Evolutionary conservation across 2,797 vertebrate species (phyloP).

Genomic region (Pteronotus mesoamericanus): DNA sequence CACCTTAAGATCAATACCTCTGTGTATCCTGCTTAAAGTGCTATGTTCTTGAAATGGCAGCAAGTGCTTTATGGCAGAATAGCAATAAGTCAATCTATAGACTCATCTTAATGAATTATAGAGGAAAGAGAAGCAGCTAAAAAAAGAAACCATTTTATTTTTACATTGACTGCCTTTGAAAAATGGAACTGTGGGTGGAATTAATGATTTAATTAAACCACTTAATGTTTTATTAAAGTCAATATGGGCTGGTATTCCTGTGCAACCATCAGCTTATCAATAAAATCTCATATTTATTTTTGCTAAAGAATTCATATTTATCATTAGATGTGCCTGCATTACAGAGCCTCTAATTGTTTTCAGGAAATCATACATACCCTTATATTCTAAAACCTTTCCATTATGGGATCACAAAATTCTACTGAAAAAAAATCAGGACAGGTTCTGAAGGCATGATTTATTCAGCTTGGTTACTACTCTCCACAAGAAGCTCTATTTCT

Average conservation of each 20-base stretch:
- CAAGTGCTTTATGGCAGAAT: slow-evolving; percentile 29
- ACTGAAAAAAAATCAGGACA: slow-evolving; percentile 55
- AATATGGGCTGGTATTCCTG: slow-evolving; percentile 1
- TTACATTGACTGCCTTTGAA: slow-evolving; percentile 55
- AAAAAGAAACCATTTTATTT: slow-evolving; percentile 66
- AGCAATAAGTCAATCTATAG: slow-evolving; percentile 54
- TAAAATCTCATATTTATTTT: slow-evolving; percentile 43
- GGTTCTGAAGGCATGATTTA: slow-evolving; percentile 63
- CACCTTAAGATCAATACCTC: slow-evolving; percentile 50
- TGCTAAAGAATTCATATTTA: slow-evolving; percentile 28
- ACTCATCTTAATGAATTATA: slow-evolving; percentile 64
- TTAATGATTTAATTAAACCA: slow-evolving; percentile 58
- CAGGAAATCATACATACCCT: slow-evolving; percentile 37
- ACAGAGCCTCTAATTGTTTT: slow-evolving; percentile 48
- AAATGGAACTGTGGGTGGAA: slow-evolving; percentile 39
- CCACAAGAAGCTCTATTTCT: slow-evolving; percentile 36
- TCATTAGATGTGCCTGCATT: background rate
- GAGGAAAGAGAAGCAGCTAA: slow-evolving; percentile 59
- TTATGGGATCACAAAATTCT: slow-evolving; percentile 37
- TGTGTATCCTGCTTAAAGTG: slow-evolving; percentile 47
- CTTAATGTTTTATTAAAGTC: slow-evolving; percentile 63
- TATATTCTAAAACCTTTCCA: slow-evolving; percentile 44
- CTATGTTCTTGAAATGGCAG: background rate
- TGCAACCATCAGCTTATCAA: background rate
- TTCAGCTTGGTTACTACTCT: slow-evolving; percentile 39